Base-by-base conservation (phyloP, 2,113 vertebrate genomes). In the Hypocryptadius cinnamomeus region DNA sequence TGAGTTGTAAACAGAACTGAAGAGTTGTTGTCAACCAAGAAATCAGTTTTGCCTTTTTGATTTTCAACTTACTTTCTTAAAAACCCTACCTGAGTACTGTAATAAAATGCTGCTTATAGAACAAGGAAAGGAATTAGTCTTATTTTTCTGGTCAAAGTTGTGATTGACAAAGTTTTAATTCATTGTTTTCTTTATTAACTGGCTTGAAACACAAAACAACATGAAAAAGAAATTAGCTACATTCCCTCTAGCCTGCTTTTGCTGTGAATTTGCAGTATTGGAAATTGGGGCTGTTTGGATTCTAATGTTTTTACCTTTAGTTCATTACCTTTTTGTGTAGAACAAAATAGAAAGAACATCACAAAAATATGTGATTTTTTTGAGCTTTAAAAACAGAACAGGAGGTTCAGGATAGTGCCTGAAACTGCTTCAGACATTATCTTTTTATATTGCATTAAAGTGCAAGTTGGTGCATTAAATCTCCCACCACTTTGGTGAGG, bases 111-210 rank as follows among this genome's bases (percentile, higher is more conserved):
- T 68, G 24, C 7, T 84, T 8, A 48, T 35, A 60, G 45, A 85
- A 35, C 8, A 88, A 79, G 37, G 18, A 90, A 44, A 79, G 40
- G 44, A 93, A 91, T 71, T 35, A 66, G 22, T 71, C 35, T 69
- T 50, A 7, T 84, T 84, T 87, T 91, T 56, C 50, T 78, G 24
- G 39, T 70, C 47, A 74, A 71, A 86, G 48, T n/a, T 86, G 72
- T 83, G 93, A 91, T 35, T 91, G 71, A 84, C 78, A 48, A 89
- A 68, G n/a, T 87, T 92, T 80, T 94, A 78, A 83, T 92, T 85
- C 15, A 7, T 28, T 92, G 85, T 81, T 81, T 61, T 72, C 33
- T 85, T 77, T 87, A 83, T 73, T 74, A 91, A 72, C 54, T 87
- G 57, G 12, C n/a, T 64, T 2, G 4, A 91, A 64, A 76, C 77